Conservation (phyloP, 2,797 vertebrate species). For the Esox lucius region DNA sequence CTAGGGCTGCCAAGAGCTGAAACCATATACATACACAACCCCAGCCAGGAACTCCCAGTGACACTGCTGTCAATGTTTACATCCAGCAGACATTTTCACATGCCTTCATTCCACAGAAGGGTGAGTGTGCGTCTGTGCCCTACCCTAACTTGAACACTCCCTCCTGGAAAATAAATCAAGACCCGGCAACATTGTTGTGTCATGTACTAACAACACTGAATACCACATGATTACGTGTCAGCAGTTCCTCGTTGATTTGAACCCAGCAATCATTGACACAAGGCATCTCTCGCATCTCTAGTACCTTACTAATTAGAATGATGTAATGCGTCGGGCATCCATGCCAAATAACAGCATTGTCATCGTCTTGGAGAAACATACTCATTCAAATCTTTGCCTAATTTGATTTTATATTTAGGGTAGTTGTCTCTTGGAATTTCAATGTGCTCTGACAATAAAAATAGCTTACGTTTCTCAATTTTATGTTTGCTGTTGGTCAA, state of each 20-base stretch:
- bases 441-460: no score
- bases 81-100: conserved; percentile 92
- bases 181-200: background rate
- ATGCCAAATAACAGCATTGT: background rate
- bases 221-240: background rate
- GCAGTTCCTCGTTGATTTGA: background rate
- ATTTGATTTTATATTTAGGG: no score
- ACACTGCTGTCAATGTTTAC: conserved; percentile 94
- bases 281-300: background rate
- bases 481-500: no score
- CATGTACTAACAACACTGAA: background rate
- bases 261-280: background rate
- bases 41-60: conserved; percentile 89
- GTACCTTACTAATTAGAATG: background rate
- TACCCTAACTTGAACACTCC: conserved; percentile 6
- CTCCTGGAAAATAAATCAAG: background rate
- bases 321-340: background rate
- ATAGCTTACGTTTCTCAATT: no score
- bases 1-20: conserved; percentile 91
- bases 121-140: conserved; percentile 74
- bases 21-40: conserved; percentile 92
- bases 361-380: no score
- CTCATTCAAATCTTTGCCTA: no score
- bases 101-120: conserved; percentile 91
- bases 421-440: no score